Conservation (phyloP, 2,797 vertebrate genomes). For the Takifugu ocellatus region DNA sequence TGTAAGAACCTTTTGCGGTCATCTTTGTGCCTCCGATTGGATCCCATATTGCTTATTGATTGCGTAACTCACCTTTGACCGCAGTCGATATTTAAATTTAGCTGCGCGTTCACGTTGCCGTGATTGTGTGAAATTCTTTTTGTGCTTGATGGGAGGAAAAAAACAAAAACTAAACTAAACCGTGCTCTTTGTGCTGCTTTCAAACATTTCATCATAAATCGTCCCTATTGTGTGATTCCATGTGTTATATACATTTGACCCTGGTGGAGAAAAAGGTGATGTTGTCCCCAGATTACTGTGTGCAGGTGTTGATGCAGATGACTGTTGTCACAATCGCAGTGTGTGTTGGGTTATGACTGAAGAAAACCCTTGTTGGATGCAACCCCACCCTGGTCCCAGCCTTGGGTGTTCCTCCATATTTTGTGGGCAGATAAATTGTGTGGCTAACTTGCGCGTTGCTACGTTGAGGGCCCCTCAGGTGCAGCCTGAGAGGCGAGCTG, state of each 20-base stretch:
- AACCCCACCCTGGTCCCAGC: too few relatives aligned
- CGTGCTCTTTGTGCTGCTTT: slow-evolving; percentile 3
- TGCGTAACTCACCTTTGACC: background rate
- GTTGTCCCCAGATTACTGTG: slow-evolving; percentile 1
- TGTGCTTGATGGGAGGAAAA: slow-evolving; percentile 28
- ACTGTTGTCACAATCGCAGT: background rate
- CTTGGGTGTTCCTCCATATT: too few relatives aligned
- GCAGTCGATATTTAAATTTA: background rate
- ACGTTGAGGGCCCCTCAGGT: too few relatives aligned
- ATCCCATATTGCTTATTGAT: slow-evolving; percentile 10
- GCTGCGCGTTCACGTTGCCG: slow-evolving; percentile 3
- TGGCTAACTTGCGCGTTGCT: too few relatives aligned
- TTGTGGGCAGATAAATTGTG: too few relatives aligned
- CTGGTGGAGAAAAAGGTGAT: slow-evolving; percentile 36
- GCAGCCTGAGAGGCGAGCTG: background rate
- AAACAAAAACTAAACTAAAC: background rate
- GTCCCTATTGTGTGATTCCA: slow-evolving; percentile 17
- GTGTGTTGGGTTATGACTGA: too few relatives aligned
- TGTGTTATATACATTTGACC: slow-evolving; percentile 29
- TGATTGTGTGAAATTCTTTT: slow-evolving; percentile 9
- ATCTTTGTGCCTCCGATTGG: slow-evolving; percentile 28
- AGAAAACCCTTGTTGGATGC: too few relatives aligned
- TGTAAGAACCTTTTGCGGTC: slow-evolving; percentile 23
- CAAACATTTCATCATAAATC: background rate
- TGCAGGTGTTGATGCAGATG: slow-evolving; percentile 11